Percentiles rank a stretch among this genome's conserved stretches.
These are phyloP conservation scores for Axea sp. DNA, from an alignment of 2,888 invertebrate species.

Conservation along the genomic window DNA sequence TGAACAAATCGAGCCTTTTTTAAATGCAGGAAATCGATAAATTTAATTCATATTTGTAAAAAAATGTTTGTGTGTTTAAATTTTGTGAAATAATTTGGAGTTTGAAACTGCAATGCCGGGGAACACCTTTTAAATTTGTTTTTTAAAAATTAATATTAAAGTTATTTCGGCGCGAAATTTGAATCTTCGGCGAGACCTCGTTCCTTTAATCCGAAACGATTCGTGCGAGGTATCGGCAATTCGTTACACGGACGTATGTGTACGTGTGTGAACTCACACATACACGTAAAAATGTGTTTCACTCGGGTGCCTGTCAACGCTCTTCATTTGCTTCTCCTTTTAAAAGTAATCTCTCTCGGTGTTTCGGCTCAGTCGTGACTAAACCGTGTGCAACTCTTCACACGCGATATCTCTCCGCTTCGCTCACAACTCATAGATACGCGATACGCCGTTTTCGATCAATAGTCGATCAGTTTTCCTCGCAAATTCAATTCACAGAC, in stretches of 20 bases:
- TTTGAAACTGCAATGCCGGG: no score
- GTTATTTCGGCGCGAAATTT: conserved; percentile 1
- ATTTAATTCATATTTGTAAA: no score
- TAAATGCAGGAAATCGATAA: no score
- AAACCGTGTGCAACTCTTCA: conserved; percentile 68
- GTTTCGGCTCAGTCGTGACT: conserved; percentile 68
- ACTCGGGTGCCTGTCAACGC: conserved; percentile 51
- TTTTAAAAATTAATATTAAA: background rate
- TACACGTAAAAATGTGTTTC: conserved; percentile 39
- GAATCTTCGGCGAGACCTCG: background rate
- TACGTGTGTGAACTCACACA: conserved; percentile 6
- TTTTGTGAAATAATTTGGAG: no score
- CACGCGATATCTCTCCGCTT: conserved; percentile 48
- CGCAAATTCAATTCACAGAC: background rate
- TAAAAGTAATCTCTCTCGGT: conserved; percentile 63
- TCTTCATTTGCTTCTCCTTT: conserved; percentile 61
- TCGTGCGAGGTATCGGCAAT: conserved; percentile 33
- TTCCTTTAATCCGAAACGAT: background rate
- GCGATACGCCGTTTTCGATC: conserved; percentile 16
- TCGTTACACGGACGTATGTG: conserved; percentile 3
- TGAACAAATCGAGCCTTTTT: no score
- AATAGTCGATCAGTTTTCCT: conserved; percentile 7
- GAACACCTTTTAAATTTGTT: no score
- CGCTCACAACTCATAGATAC: conserved; percentile 4
- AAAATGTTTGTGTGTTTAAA: no score